Base-by-base conservation (phyloP, 2,888 invertebrate genomes). In the Netelia melanura region DNA sequence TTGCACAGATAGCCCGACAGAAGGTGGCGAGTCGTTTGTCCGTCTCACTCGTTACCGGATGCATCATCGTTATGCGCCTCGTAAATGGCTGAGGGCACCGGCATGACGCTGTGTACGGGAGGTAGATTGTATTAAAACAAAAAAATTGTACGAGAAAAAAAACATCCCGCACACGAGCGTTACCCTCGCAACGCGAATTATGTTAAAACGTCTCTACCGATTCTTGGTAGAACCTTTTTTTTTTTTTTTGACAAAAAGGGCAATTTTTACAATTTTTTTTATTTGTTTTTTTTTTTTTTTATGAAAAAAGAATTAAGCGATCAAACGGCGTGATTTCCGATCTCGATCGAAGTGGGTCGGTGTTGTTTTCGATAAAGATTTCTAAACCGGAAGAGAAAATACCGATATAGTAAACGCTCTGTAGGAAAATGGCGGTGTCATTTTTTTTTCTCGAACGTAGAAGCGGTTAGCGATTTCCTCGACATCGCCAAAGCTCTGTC, bases 51-150 rank as follows among this genome's bases (percentile, higher is more conserved):
- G 65, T 44, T 75, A 44, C 79, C 82, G 85, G 76, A 82, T 82
- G 76, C 62, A 72, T 72, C 82, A 70, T 85, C 79, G 82, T 64
- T 64, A 30, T 30, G 30, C 14, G 58, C 56, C 77, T 74, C 68
- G 78, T 74, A 74, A 75, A 70, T 56, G 72, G 30, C 62, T 79
- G 79, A 85, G 85, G 79, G 75, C 71, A 82, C 71, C 70, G 75
- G 82, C 77, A 82, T 85, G 70, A 79, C 67, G 74, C 2, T 43
- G 2, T 30, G 30, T 52, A 77, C 58, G 56, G 25, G 17, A 79
- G 70, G 70, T 30, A 72, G 38, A 65, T 79, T 54, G 64, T 43
- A 17, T 17, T 17, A 48, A 44, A 62, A 71, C 56, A 54, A 54
- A 56, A 64, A 71, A 72, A 23, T 61, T 11, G 52, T 17, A 10